Percentiles rank a stretch among this genome's conserved stretches.
Evolutionary conservation across 2,113 vertebrate species (phyloP).

Genomic region (Scopus umbretta): DNA sequence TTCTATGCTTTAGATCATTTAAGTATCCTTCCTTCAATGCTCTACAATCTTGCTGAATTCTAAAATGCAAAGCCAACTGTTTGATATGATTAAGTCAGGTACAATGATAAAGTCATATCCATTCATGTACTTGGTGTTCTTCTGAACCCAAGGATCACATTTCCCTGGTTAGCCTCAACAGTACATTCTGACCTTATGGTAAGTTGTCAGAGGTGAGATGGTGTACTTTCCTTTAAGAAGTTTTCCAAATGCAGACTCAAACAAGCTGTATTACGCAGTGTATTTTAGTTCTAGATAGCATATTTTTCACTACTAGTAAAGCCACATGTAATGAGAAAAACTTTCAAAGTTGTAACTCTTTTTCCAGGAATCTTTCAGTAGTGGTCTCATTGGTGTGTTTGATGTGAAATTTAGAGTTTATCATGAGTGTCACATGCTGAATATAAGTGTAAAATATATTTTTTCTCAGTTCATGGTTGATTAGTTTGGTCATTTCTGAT

Average conservation of each 20-base stretch:
- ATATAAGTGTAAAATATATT: neutral
- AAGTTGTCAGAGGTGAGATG: neutral
- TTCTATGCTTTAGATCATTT: neutral
- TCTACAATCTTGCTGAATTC: neutral
- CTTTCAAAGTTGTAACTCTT: neutral
- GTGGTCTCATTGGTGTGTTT: neutral
- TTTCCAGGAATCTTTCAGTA: neutral
- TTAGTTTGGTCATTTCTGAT: neutral
- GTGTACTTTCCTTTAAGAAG: neutral
- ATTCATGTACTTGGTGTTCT: neutral
- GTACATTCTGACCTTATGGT: neutral
- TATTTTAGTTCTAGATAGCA: neutral
- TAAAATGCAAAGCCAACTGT: neutral
- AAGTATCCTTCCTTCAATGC: neutral
- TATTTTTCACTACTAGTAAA: neutral
- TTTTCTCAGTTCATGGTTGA: neutral
- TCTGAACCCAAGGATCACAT: neutral
- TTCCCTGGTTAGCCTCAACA: neutral
- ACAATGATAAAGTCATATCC: neutral
- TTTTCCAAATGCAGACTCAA: neutral
- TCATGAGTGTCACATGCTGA: neutral
- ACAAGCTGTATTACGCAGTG: neutral
- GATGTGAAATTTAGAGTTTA: neutral
- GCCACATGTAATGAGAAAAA: neutral
- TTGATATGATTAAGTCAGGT: neutral